Conservation (phyloP, 2,888 invertebrate species). For the Odontocolon sp. region DNA sequence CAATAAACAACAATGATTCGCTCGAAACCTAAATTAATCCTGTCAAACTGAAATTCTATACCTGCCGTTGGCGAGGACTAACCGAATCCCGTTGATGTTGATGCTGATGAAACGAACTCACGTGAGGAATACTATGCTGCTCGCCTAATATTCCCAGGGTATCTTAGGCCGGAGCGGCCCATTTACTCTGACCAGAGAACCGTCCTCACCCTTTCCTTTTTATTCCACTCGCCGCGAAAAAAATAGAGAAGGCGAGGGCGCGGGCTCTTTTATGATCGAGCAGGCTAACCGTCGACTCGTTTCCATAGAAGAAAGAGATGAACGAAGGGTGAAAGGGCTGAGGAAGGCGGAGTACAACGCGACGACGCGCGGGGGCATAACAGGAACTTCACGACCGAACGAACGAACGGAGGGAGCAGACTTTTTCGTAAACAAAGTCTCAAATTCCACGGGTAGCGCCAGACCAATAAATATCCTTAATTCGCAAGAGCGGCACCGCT, state of each 20-base stretch:
- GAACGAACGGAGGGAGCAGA: neutral
- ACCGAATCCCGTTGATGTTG: constrained; percentile 33
- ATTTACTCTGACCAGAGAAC: constrained; percentile 54
- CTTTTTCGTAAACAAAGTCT: constrained; percentile 69
- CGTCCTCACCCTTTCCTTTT: constrained; percentile 20
- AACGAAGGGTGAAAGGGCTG: constrained; percentile 39
- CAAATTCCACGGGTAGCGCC: constrained; percentile 75
- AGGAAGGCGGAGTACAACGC: constrained; percentile 17
- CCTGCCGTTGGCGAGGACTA: constrained; percentile 42
- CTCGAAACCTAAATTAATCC: constrained; percentile 57
- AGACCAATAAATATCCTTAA: constrained; percentile 78
- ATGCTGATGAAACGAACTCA: constrained; percentile 53
- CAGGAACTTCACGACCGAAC: constrained; percentile 41
- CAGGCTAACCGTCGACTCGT: constrained; percentile 64
- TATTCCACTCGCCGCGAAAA: constrained; percentile 30
- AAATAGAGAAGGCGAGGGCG: constrained; percentile 46
- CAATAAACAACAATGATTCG: constrained; percentile 59
- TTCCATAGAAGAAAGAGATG: constrained; percentile 68
- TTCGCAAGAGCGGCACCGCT: constrained; percentile 59
- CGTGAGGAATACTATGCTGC: constrained; percentile 13
- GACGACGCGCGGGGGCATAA: constrained; percentile 39
- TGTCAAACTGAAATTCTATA: constrained; percentile 60
- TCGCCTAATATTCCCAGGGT: constrained; percentile 57
- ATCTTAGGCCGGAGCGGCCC: constrained; percentile 43
- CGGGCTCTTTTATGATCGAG: constrained; percentile 60